A percentile compares a stretch with the other conserved stretches of the same genome.
Evolutionary conservation across 2,888 invertebrate genomes (phyloP).

Genomic region (Cenopis cana): DNA sequence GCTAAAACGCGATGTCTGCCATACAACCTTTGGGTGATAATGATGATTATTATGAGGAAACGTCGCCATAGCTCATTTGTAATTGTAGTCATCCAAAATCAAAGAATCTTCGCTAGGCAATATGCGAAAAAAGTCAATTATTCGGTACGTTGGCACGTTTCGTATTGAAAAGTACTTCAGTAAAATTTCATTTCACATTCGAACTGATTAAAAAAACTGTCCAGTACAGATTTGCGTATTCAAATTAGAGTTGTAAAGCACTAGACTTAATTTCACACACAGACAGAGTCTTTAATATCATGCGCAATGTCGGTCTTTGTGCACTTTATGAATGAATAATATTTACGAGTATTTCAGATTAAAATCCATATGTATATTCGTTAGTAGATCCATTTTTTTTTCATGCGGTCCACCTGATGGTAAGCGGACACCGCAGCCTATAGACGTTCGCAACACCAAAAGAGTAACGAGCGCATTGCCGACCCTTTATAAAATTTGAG

Average conservation of each 20-base stretch:
- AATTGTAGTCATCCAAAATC: background rate
- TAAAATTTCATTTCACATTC: slow-evolving; percentile 26
- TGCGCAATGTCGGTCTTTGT: background rate
- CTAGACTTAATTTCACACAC: background rate
- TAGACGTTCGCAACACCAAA: too few species aligned
- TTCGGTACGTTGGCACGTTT: slow-evolving; percentile 9
- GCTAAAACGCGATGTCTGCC: too few species aligned
- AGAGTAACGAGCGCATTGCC: too few species aligned
- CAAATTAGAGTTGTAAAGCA: slow-evolving; percentile 5
- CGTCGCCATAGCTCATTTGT: too few species aligned
- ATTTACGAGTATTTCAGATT: too few species aligned
- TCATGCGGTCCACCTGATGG: too few species aligned
- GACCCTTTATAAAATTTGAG: too few species aligned
- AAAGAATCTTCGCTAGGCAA: background rate
- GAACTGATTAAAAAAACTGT: slow-evolving; percentile 25
- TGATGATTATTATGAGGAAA: too few species aligned
- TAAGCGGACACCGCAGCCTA: too few species aligned
- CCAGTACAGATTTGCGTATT: slow-evolving; percentile 10
- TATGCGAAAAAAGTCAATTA: slow-evolving; percentile 26
- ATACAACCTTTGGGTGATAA: too few species aligned
- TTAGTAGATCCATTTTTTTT: too few species aligned
- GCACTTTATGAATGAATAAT: background rate
- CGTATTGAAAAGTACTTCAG: slow-evolving; percentile 21
- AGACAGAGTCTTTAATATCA: background rate
- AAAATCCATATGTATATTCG: too few species aligned